Percentiles rank a stretch among this genome's conserved stretches.
Conservation (phyloP, 2,888 invertebrate species). For the Seira musarum region DNA sequence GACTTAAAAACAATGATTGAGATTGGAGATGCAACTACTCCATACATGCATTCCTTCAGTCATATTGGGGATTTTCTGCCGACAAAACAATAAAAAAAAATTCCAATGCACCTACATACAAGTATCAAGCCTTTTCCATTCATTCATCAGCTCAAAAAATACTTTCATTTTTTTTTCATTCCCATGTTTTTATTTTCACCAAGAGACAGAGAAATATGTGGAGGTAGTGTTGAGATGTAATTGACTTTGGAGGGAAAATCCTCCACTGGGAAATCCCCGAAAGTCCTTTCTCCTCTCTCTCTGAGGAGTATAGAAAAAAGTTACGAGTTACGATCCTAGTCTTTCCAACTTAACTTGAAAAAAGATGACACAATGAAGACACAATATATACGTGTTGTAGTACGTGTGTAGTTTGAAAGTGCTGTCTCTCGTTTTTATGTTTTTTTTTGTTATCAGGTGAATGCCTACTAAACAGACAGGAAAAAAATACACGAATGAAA, state of each 20-base stretch:
- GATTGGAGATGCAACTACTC: too few relatives aligned
- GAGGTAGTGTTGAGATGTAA: constrained; percentile 63
- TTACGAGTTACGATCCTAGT: constrained; percentile 33
- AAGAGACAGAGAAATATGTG: constrained; percentile 38
- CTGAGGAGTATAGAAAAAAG: background rate
- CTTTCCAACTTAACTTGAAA: constrained; percentile 15
- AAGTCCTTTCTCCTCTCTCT: background rate
- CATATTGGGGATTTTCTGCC: too few relatives aligned
- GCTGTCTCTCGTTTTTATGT: background rate
- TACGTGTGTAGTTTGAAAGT: too few relatives aligned
- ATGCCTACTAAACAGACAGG: constrained; percentile 20
- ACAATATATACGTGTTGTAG: constrained; percentile 28
- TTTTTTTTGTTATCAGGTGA: constrained; percentile 33
- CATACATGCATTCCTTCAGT: too few relatives aligned
- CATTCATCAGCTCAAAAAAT: background rate
- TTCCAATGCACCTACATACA: too few relatives aligned
- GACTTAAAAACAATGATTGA: too few relatives aligned
- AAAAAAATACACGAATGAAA: background rate
- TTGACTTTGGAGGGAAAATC: constrained; percentile 65
- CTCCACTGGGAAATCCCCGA: constrained; percentile 53
- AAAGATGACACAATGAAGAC: constrained; percentile 51
- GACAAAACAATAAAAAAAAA: too few relatives aligned
- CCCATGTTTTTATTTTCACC: constrained; percentile 55
- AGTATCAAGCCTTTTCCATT: too few relatives aligned
- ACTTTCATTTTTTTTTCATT: constrained; percentile 4